A percentile compares a stretch with the other conserved stretches of the same genome.
These are phyloP conservation scores for Sinodicranocentrus sp. DNA, from an alignment of 2,888 invertebrate genomes.

Conservation along the genomic window DNA sequence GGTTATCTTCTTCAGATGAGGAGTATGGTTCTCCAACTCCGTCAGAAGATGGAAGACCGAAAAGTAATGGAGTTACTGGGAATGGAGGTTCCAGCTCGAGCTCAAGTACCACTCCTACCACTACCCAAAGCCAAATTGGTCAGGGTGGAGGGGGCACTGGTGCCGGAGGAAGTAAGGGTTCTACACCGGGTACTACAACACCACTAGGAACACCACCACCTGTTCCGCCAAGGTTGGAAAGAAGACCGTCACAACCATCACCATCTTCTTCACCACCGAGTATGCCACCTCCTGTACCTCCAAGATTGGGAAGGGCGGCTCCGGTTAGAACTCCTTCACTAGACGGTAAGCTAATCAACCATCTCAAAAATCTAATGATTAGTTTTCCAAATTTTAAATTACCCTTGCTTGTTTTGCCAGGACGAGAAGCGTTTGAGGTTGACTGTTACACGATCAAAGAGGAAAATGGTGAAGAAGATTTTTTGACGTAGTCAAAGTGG, in stretches of 20 bases:
- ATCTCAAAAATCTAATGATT: neutral
- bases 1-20: slow-evolving; percentile 68
- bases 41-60: slow-evolving; percentile 60
- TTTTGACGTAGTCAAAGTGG: slow-evolving; percentile 68
- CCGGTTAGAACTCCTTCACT: slow-evolving; percentile 75
- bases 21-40: slow-evolving; percentile 55
- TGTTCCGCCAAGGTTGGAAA: slow-evolving; percentile 75
- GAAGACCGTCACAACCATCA: slow-evolving; percentile 75
- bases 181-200: slow-evolving; percentile 72
- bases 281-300: slow-evolving; percentile 76
- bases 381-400: neutral
- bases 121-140: slow-evolving; percentile 70
- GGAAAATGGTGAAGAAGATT: slow-evolving; percentile 77
- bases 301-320: slow-evolving; percentile 75
- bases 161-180: slow-evolving; percentile 66
- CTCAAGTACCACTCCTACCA: slow-evolving; percentile 74
- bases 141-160: slow-evolving; percentile 41
- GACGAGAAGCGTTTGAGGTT: slow-evolving; percentile 76
- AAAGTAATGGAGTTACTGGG: slow-evolving; percentile 59
- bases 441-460: slow-evolving; percentile 77
- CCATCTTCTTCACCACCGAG: slow-evolving; percentile 75
- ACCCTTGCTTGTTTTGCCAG: slow-evolving; percentile 44
- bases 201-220: slow-evolving; percentile 75
- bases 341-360: slow-evolving; percentile 72
- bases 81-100: slow-evolving; percentile 71